These are phyloP conservation scores for Panopea generosa DNA, from an alignment of 2,888 invertebrate species.

Conservation along the genomic window DNA sequence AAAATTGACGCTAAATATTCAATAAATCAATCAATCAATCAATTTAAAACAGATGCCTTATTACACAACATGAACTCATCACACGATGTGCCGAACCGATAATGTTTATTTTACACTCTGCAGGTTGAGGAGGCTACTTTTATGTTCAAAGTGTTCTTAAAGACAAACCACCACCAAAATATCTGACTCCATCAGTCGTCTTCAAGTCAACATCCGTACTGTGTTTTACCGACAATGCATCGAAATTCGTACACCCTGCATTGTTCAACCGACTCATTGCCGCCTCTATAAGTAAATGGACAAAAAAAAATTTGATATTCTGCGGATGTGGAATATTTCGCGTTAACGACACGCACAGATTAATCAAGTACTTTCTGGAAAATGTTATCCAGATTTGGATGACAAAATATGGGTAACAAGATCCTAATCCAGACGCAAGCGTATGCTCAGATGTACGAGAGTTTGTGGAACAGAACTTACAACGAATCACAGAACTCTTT, in stretches of 20 bases:
- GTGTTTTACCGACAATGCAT: slow-evolving; percentile 12
- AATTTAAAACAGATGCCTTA: no score
- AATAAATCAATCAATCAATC: no score
- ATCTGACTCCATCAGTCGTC: neutral
- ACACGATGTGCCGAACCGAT: no score
- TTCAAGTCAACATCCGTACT: slow-evolving; percentile 11
- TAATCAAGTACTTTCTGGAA: neutral
- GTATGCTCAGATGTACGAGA: no score
- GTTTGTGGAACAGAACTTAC: no score
- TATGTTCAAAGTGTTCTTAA: slow-evolving; percentile 28
- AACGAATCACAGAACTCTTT: no score
- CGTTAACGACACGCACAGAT: neutral
- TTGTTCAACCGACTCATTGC: slow-evolving; percentile 25
- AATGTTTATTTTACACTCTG: no score
- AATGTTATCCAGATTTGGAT: slow-evolving; percentile 13
- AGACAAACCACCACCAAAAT: neutral
- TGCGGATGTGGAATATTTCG: slow-evolving; percentile 14
- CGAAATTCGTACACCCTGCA: slow-evolving; percentile 18
- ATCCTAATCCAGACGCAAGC: no score
- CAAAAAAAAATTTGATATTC: neutral
- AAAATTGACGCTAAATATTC: no score
- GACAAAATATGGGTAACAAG: no score
- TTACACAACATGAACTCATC: no score
- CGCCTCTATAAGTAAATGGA: neutral
- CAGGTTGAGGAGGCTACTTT: slow-evolving; percentile 4